Conservation (phyloP, 1,140 invertebrate species). For the Brevipalpus yothersi region DNA sequence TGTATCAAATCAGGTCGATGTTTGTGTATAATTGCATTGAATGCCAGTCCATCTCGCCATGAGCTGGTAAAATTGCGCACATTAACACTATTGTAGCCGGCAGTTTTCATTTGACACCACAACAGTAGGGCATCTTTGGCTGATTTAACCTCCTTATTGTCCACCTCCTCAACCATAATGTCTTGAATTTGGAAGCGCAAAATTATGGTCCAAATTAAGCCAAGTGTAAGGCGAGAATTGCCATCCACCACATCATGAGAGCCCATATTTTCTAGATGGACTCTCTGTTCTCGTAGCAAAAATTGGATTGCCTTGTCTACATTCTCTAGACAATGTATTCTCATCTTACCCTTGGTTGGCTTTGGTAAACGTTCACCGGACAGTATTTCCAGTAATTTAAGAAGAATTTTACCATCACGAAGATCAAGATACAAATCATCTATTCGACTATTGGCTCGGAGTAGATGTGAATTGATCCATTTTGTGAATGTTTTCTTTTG, state of each 20-base stretch:
- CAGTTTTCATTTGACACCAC: slow-evolving; percentile 99
- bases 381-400: slow-evolving; percentile 87
- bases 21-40: slow-evolving; percentile 99
- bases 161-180: slow-evolving; percentile 96
- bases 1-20: slow-evolving; percentile 88
- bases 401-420: slow-evolving; percentile 91
- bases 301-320: slow-evolving; percentile 98
- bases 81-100: slow-evolving; percentile 97
- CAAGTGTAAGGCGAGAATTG: slow-evolving; percentile 78
- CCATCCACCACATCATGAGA: slow-evolving; percentile 99
- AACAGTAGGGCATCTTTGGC: slow-evolving; percentile 80
- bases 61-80: slow-evolving; percentile 98
- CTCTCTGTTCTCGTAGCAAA: slow-evolving; percentile 78
- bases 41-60: slow-evolving; percentile 94
- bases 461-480: slow-evolving; percentile 98
- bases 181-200: slow-evolving; percentile 99
- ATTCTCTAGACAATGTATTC: slow-evolving; percentile 98
- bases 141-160: slow-evolving; percentile 91
- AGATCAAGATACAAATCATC: slow-evolving; percentile 89
- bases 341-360: slow-evolving; percentile 91
- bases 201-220: slow-evolving; percentile 99
- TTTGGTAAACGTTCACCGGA: slow-evolving; percentile 87
- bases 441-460: slow-evolving; percentile 80
- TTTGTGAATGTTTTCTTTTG: slow-evolving; percentile 99
- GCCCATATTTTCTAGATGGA: slow-evolving; percentile 97